phyloP scores from a whole-genome alignment of 2,113 vertebrate genomes.

The Jaculus jaculus region DNA sequence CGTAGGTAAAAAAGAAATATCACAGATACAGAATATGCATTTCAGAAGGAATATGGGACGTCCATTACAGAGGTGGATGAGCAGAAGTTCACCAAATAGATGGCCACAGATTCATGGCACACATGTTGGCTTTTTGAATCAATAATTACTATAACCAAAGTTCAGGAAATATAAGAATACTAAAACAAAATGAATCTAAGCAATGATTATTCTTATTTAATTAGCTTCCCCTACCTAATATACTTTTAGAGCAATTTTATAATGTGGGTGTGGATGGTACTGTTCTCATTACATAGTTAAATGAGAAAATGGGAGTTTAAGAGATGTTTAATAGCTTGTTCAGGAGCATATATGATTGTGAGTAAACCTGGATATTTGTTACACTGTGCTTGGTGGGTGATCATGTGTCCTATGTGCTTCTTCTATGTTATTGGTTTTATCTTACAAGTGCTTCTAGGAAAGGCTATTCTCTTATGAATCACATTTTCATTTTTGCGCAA shows the following conservation, averaged over 20 bases:
- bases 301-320: background rate
- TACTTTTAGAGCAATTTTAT: background rate
- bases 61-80: background rate
- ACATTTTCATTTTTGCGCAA: background rate
- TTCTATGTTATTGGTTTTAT: background rate
- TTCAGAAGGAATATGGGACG: background rate
- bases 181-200: background rate
- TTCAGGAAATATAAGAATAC: background rate
- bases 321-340: background rate
- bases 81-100: background rate
- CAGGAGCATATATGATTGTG: background rate
- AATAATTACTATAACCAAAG: background rate
- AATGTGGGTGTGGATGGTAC: background rate
- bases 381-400: background rate
- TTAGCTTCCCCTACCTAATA: background rate
- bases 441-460: background rate
- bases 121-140: background rate
- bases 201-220: background rate
- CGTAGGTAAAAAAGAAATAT: background rate
- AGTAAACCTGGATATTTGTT: background rate
- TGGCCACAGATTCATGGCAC: background rate
- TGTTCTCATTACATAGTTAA: background rate
- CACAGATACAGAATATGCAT: background rate
- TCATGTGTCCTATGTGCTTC: background rate
- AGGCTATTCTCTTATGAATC: background rate